Evolutionary conservation across 2,113 vertebrate genomes (phyloP).

Genomic region (Hydropotes inermis): DNA sequence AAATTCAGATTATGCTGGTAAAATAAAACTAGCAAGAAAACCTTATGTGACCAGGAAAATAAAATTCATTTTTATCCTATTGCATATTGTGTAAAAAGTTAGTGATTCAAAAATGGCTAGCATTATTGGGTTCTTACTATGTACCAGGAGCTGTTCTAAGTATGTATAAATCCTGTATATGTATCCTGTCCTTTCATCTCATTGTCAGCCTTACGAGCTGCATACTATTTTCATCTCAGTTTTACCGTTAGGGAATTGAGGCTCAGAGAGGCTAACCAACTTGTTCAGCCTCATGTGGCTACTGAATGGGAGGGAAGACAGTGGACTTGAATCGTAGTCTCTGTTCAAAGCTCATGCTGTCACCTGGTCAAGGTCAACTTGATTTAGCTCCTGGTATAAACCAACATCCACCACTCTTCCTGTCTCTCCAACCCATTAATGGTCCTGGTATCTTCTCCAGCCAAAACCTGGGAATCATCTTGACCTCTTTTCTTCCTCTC

Average conservation of each 20-base stretch:
- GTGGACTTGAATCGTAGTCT: neutral
- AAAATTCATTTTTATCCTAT: neutral
- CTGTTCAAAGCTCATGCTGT: neutral
- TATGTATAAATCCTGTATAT: neutral
- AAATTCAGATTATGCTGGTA: neutral
- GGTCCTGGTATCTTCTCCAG: neutral
- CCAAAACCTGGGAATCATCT: neutral
- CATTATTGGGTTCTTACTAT: neutral
- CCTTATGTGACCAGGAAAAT: neutral
- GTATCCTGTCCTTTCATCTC: neutral
- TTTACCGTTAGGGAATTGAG: neutral
- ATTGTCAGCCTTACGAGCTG: neutral
- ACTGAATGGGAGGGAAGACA: neutral
- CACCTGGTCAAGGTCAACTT: neutral
- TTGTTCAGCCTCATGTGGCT: neutral
- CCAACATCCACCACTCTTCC: neutral
- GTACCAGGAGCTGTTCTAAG: neutral
- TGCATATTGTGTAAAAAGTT: neutral
- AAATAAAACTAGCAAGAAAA: conserved; percentile 10
- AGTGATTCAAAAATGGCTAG: neutral
- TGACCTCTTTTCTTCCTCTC: neutral
- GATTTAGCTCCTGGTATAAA: neutral
- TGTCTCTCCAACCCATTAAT: neutral
- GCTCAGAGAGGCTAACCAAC: neutral
- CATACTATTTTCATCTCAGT: neutral